Conservation (phyloP, 92 coral and sea anemone genomes). For the Blastomussa wellsi region DNA sequence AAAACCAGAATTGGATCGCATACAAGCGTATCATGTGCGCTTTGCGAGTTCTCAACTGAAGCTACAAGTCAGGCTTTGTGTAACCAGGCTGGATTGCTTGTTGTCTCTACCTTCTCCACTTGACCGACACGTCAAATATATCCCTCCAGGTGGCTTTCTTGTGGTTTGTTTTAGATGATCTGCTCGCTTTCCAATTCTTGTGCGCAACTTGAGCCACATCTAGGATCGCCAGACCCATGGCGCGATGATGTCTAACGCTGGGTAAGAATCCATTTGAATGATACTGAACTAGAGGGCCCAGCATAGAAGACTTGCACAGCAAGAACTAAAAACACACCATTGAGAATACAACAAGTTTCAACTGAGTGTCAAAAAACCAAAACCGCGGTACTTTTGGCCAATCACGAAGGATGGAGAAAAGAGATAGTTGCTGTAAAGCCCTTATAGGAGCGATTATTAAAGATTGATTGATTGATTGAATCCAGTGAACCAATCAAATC, state of each 20-base stretch:
- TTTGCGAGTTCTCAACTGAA: no score
- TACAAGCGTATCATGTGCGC: no score
- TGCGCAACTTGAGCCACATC: slow-evolving; percentile 87
- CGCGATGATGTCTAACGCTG: slow-evolving; percentile 71
- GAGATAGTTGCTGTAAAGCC: no score
- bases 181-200: slow-evolving; percentile 66
- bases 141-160: slow-evolving; percentile 77
- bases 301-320: slow-evolving; percentile 65
- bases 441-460: no score
- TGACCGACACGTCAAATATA: slow-evolving; percentile 79
- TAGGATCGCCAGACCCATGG: slow-evolving; percentile 84
- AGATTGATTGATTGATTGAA: no score
- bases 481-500: no score
- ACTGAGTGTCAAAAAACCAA: neutral
- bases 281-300: slow-evolving; percentile 81
- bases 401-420: no score
- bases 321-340: slow-evolving; percentile 48
- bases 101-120: slow-evolving; percentile 77
- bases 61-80: neutral
- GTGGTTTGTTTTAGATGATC: slow-evolving; percentile 58
- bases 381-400: neutral
- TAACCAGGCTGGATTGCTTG: neutral
- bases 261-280: slow-evolving; percentile 81
- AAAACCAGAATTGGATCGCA: no score
- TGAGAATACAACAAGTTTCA: neutral